Conservation (phyloP, 2,113 vertebrate species). For the Penelope pileata region DNA sequence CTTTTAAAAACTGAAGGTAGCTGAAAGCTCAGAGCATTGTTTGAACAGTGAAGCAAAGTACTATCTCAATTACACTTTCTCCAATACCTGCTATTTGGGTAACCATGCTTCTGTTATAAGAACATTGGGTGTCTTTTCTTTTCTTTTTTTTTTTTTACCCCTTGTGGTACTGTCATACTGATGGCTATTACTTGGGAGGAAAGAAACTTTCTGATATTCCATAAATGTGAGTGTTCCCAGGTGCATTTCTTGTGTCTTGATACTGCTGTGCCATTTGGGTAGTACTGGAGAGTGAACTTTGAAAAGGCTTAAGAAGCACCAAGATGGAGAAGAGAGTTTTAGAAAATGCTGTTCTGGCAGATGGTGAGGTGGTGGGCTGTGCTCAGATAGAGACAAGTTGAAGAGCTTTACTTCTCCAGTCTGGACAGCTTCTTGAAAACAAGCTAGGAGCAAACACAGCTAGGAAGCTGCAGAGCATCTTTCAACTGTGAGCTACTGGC, state of each 20-base stretch:
- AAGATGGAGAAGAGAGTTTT: constrained; percentile 27
- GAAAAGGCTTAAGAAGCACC: background rate
- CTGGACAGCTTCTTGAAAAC: constrained; percentile 14
- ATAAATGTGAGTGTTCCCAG: background rate
- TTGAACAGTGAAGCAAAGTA: background rate
- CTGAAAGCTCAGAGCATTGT: background rate
- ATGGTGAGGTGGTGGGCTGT: constrained; percentile 15
- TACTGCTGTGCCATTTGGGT: background rate
- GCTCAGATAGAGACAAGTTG: background rate
- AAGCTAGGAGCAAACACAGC: background rate
- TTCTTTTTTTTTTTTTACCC: background rate
- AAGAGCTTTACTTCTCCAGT: constrained; percentile 11
- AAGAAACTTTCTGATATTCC: background rate
- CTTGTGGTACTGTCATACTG: fast-evolving
- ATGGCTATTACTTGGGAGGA: background rate
- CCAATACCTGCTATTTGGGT: background rate
- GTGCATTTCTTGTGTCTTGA: background rate
- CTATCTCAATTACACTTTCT: background rate
- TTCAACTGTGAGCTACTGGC: background rate
- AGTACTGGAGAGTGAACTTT: constrained; percentile 26
- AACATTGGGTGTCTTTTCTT: too few species aligned
- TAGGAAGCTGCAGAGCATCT: background rate
- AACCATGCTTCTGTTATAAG: background rate
- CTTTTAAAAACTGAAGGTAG: background rate
- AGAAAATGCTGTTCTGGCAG: constrained; percentile 14